These are phyloP conservation scores for Portunus trituberculatus DNA, from an alignment of 1,140 invertebrate species.

Conservation along the genomic window DNA sequence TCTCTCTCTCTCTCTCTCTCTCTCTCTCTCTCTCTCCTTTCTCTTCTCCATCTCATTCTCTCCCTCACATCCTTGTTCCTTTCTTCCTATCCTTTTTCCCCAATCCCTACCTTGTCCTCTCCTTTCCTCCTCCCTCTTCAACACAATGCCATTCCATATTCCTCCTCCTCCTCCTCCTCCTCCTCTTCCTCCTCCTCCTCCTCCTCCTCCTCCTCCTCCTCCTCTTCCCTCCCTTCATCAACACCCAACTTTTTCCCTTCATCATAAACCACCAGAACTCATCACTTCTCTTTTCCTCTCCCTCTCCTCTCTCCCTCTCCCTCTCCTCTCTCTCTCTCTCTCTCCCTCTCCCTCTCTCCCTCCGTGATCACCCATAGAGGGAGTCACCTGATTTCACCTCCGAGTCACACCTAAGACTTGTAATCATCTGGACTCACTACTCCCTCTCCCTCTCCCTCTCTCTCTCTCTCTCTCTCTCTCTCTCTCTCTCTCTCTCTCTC, in stretches of 20 bases:
- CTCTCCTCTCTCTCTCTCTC: background rate
- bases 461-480: too few relatives aligned
- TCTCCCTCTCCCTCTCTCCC: background rate
- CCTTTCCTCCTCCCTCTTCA: background rate
- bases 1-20: background rate
- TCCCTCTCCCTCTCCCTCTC: too few relatives aligned
- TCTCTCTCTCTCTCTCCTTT: background rate
- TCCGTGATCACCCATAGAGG: background rate
- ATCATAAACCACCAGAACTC: too few relatives aligned
- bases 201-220: background rate
- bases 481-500: too few relatives aligned
- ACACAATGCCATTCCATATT: background rate
- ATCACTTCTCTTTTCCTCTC: background rate
- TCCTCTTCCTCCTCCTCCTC: background rate
- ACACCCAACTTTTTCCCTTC: constrained; percentile 1
- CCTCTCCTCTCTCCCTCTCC: background rate
- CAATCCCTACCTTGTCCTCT: background rate
- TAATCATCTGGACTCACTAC: too few relatives aligned
- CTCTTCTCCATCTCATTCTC: background rate
- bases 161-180: background rate
- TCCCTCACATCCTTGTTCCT: background rate
- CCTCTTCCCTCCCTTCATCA: background rate
- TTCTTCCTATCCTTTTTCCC: background rate
- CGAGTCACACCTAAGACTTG: too few relatives aligned
- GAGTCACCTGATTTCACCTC: too few relatives aligned